Evolutionary conservation across 2,888 invertebrate genomes (phyloP).

Genomic region (Andricus curvator): DNA sequence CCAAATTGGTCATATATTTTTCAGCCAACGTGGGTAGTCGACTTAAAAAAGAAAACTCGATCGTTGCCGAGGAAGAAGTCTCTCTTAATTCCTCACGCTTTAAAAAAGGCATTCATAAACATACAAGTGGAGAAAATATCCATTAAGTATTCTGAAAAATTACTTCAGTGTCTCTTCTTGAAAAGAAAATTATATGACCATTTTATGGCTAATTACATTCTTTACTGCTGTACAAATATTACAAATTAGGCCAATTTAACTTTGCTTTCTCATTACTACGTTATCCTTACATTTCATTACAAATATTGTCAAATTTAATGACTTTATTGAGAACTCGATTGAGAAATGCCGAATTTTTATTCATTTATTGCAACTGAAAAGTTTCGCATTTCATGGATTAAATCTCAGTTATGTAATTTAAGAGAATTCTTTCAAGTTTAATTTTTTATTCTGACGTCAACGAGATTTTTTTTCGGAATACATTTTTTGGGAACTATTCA

Average conservation of each 20-base stretch:
- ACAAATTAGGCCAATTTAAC: slow-evolving; percentile 5
- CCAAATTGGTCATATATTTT: slow-evolving; percentile 42
- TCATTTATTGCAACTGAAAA: too few relatives aligned
- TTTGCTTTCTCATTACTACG: neutral
- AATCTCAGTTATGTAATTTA: too few relatives aligned
- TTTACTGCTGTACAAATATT: neutral
- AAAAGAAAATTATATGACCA: slow-evolving; percentile 1
- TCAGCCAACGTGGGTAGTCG: slow-evolving; percentile 40
- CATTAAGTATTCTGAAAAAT: slow-evolving; percentile 23
- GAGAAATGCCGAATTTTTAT: too few relatives aligned
- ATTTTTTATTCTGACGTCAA: too few relatives aligned
- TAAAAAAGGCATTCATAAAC: slow-evolving; percentile 35
- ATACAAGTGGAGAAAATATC: slow-evolving; percentile 26
- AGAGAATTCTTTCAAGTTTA: too few relatives aligned
- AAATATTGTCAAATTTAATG: too few relatives aligned
- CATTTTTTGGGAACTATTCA: too few relatives aligned
- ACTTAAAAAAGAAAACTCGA: slow-evolving; percentile 33
- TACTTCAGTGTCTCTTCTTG: neutral
- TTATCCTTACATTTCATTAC: too few relatives aligned
- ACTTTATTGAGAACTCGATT: too few relatives aligned
- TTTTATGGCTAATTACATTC: neutral
- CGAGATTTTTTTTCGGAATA: too few relatives aligned
- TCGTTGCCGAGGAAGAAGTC: slow-evolving; percentile 33
- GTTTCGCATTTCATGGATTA: too few relatives aligned
- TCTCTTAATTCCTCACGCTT: slow-evolving; percentile 29